These are phyloP conservation scores for Actinernus sp. DNA, from an alignment of 92 coral and sea anemone species.

Conservation along the genomic window DNA sequence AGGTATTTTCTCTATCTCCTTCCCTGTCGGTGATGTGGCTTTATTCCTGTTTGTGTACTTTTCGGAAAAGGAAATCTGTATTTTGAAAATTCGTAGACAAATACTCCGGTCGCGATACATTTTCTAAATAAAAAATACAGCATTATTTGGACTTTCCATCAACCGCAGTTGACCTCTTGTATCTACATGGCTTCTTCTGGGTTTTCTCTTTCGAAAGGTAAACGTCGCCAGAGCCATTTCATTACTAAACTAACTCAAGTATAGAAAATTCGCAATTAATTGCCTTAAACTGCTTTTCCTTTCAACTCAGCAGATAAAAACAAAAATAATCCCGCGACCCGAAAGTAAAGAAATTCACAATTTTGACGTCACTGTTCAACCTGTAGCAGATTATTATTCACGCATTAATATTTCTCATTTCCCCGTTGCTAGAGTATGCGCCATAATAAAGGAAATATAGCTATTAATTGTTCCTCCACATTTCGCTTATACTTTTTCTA, in stretches of 20 bases:
- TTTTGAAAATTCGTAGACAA: no score
- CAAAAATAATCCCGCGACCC: neutral
- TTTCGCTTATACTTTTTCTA: conserved; percentile 2
- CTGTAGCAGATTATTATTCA: conserved; percentile 33
- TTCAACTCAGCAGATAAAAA: neutral
- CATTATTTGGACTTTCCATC: neutral
- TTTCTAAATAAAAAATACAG: neutral
- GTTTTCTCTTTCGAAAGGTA: neutral
- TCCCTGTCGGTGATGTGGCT: no score
- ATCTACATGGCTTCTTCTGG: conserved; percentile 2
- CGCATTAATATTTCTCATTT: conserved; percentile 26
- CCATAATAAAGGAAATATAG: conserved; percentile 10
- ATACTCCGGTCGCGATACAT: no score
- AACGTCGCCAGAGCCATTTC: no score
- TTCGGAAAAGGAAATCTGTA: no score
- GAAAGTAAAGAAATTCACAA: neutral
- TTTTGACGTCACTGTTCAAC: conserved; percentile 39
- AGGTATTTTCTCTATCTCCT: no score
- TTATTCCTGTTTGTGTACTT: no score
- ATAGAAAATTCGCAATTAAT: no score
- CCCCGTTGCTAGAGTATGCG: conserved; percentile 29
- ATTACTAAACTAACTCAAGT: no score
- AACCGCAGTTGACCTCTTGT: neutral
- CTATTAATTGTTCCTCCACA: neutral
- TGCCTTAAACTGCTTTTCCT: no score